phyloP scores from a whole-genome alignment of 2,113 vertebrate species.

The Pyxicephalus adspersus region DNA sequence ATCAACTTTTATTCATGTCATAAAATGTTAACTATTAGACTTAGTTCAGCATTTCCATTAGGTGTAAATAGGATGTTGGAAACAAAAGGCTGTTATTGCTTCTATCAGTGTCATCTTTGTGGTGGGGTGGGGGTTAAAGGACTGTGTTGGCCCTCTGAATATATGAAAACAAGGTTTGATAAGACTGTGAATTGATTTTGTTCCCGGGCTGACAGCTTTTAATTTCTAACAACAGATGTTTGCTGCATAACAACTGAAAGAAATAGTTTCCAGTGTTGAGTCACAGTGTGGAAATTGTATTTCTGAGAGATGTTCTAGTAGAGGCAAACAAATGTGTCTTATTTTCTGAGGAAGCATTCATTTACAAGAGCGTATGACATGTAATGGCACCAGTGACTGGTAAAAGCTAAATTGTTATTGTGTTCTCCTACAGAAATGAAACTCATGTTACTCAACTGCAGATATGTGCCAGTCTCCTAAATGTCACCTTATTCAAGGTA shows the following conservation, averaged over 20 bases:
- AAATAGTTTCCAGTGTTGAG: constrained; percentile 40
- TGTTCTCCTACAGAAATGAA: background rate
- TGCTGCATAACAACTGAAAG: constrained; percentile 17
- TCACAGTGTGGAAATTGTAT: constrained; percentile 18
- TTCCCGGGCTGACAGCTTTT: background rate
- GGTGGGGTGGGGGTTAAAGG: background rate
- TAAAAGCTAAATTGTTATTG: background rate
- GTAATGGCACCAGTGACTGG: background rate
- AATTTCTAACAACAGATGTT: constrained; percentile 24
- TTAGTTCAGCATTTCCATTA: constrained; percentile 19
- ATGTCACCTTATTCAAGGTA: background rate
- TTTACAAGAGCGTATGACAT: background rate
- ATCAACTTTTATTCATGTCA: constrained; percentile 63
- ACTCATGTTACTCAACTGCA: background rate
- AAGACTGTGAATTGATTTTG: constrained; percentile 13
- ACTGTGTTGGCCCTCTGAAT: background rate
- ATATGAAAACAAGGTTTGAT: constrained; percentile 13
- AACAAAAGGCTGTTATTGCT: background rate
- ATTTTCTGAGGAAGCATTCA: constrained; percentile 24
- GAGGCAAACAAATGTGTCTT: background rate
- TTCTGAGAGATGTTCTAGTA: constrained; percentile 3
- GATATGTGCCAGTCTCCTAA: background rate
- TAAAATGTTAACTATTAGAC: constrained; percentile 57
- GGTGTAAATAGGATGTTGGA: background rate
- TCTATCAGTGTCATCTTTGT: background rate